Base-by-base conservation (phyloP, 2,888 invertebrate species). In the Melinaea marsaeus region DNA sequence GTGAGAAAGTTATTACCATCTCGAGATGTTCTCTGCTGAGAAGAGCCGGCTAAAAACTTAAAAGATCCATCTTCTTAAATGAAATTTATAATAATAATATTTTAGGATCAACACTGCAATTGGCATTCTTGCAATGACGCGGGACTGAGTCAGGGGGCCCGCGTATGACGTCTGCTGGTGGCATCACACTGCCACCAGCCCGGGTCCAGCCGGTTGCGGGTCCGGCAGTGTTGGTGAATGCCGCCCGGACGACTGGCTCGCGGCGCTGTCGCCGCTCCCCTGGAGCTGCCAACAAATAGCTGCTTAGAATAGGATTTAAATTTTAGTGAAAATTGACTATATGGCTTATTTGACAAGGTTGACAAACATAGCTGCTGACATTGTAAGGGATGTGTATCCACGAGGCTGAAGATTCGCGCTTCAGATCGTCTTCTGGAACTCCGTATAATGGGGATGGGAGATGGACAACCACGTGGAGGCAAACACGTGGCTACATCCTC, bases 101-200 rank as follows among this genome's bases (percentile, higher is more conserved):
- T 22, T 22, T 22, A 22, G 22, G 1, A 22, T 22, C 22, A 22
- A 22, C 22, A 22, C 22, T 22, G 22, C 22, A 22, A 22, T 22
- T 0, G 22, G 22, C 22, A 22, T 1, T 22, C 22, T 22, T 22
- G 22, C 22, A 22, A 22, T 22, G 22, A 22, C 22, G 22, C 22
- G 22, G 22, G 22, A 22, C 22, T 83, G 79, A 81, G 86, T 86
- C 88, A 84, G 86, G 79, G 86, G 80, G 60, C 74, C 80, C 72
- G 83, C 77, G 67, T 45, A 71, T 71, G 74, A 65, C 79, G 72
- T 79, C 81, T 81, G 79, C 70, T 66, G 77, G 74, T 66, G 74
- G 73, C 51, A 32, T 32, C 7, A 51, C 22, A 76, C 88, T 75
- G 72, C 65, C 77, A 69, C 76, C 79, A 57, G 74, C 22, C 22